These are phyloP conservation scores for Zonitis immaculata DNA, from an alignment of 2,888 invertebrate species.

Conservation along the genomic window DNA sequence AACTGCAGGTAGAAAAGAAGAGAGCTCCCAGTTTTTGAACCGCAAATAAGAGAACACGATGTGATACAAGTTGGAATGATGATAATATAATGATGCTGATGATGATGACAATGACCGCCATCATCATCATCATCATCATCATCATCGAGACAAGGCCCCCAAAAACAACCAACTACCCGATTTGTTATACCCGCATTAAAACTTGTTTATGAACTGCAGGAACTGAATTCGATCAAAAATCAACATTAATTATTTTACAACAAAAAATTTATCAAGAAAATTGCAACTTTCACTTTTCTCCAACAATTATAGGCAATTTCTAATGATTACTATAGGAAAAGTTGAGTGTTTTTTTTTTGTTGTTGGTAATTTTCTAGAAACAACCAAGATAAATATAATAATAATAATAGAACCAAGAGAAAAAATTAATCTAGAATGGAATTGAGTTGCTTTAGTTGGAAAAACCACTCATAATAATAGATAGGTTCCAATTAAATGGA, in stretches of 20 bases:
- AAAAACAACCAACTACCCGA: neutral
- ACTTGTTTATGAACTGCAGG: neutral
- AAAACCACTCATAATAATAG: neutral
- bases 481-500: neutral
- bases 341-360: too few species aligned
- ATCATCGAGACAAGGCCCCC: neutral
- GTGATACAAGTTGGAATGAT: neutral
- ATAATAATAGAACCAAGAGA: neutral
- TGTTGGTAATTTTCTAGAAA: too few species aligned
- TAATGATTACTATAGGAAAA: too few species aligned
- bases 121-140: neutral
- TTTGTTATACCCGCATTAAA: neutral
- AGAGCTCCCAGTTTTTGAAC: neutral
- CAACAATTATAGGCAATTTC: too few species aligned
- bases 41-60: neutral
- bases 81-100: neutral
- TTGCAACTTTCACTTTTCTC: too few species aligned
- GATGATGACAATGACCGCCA: neutral
- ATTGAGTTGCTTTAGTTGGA: neutral
- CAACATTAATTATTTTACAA: too few species aligned
- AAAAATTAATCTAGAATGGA: neutral
- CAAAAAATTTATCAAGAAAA: too few species aligned
- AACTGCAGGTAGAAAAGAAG: neutral
- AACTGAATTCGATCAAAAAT: neutral
- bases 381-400: too few species aligned